Conservation (phyloP, 2,113 vertebrate genomes). For the Oceanodroma tethys region DNA sequence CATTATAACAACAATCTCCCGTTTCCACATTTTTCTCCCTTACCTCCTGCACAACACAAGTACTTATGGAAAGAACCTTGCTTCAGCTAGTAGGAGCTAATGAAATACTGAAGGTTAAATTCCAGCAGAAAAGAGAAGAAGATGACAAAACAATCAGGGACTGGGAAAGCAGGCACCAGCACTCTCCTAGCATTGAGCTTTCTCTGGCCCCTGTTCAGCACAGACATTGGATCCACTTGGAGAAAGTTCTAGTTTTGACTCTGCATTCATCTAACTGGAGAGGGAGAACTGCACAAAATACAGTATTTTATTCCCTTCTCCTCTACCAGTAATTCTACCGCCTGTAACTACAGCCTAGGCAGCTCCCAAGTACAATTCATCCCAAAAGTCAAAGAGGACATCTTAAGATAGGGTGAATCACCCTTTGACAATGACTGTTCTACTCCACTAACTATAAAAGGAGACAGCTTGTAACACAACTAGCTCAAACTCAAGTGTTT, state of each 20-base stretch:
- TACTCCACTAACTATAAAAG: not conserved
- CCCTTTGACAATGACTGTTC: not conserved
- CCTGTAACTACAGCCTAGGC: not conserved
- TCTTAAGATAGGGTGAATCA: not conserved
- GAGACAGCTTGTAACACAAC: not conserved
- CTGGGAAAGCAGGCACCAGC: not conserved
- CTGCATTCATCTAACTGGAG: not conserved
- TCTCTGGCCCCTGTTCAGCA: not conserved
- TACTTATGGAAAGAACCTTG: not conserved
- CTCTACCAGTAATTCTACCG: not conserved
- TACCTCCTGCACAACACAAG: not conserved
- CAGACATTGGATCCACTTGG: not conserved
- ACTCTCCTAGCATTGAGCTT: not conserved
- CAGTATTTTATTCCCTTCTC: not conserved
- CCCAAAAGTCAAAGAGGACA: not conserved
- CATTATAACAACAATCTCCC: not conserved
- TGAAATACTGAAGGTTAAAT: not conserved
- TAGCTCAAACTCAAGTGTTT: not conserved
- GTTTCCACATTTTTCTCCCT: not conserved
- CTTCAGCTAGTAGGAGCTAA: not conserved
- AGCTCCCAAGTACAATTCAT: not conserved
- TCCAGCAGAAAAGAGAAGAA: not conserved
- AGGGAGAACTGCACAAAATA: not conserved
- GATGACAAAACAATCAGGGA: not conserved
- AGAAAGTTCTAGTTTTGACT: not conserved